Evolutionary conservation across 2,888 invertebrate genomes (phyloP), one percentile per base, ranked within the genome.

Genomic region (Drosophila helvetica): DNA sequence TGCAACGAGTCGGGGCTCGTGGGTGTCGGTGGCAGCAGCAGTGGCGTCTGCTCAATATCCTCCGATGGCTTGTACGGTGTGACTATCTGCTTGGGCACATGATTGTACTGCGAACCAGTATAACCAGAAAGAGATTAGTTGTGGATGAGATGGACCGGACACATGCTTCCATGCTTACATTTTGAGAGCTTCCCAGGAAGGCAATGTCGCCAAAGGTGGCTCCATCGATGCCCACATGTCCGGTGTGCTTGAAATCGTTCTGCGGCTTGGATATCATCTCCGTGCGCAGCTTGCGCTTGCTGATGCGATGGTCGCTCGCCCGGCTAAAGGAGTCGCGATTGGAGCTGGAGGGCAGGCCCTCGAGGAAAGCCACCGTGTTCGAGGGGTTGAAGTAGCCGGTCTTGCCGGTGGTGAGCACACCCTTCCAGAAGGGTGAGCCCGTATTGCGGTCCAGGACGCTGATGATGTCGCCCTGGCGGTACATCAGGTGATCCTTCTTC

Each of bases 191-290:
- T 51, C 92, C 92, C 18, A 94, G 90, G 82, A 94, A 94, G 3
- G 94, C 93, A 67, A 99, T 95, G 92, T 99, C 98, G 2, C 99
- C 99, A 92, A 99, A 99, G 90, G 97, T 97, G 30, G 98, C 98
- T 0, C 99, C 99, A 91, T 99, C 99, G 48, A 98, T 93, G 0
- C 99, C 99, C 12, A 99, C 98, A 91, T 99, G 99, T 0, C 95
- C 93, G 0, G 98, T 99, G 91, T 99, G 99, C 88, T 98, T 97
- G 19, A 99, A 94, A 91, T 99, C 99, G 45, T 98, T 98, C 91
- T 99, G 98, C 0, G 99, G 99, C 69, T 96, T 96, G 53, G 98
- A 98, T 88, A 99, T 99, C 98, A 98, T 98, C 91, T 96, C 96
- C 9, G 97, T 95, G 66, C 96, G 94, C 61, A 98, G 93, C 78